phyloP scores from a whole-genome alignment of 2,888 invertebrate genomes.

The Ochlodes sylvanus region DNA sequence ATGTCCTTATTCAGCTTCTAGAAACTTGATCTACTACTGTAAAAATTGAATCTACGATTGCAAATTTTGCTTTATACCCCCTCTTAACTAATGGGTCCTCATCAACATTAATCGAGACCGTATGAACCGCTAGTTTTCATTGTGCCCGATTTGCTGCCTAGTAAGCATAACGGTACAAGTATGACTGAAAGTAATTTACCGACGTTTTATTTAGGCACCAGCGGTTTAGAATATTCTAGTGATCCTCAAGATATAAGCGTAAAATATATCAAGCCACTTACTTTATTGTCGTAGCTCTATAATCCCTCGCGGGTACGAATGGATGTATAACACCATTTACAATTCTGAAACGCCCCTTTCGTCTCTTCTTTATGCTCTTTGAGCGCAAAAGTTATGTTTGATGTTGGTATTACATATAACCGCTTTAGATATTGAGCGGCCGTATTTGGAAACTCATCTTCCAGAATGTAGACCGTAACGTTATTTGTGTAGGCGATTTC shows the following conservation, averaged over 20 bases:
- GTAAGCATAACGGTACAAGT: too few species aligned
- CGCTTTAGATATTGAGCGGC: slow-evolving; percentile 18
- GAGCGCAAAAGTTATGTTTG: slow-evolving; percentile 40
- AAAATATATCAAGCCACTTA: slow-evolving; percentile 25
- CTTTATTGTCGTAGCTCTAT: slow-evolving; percentile 34
- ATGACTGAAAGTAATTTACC: background rate
- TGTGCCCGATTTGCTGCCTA: background rate
- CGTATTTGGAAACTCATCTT: slow-evolving; percentile 26
- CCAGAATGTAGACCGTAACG: slow-evolving; percentile 7
- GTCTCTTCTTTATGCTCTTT: slow-evolving; percentile 40
- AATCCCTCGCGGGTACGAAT: slow-evolving; percentile 36
- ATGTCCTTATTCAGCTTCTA: too few species aligned
- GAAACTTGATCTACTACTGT: too few species aligned
- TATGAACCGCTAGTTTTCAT: too few species aligned
- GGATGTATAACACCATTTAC: slow-evolving; percentile 41
- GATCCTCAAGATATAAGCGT: slow-evolving; percentile 10
- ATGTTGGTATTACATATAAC: slow-evolving; percentile 21
- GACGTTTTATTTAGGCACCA: background rate
- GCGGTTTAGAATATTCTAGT: slow-evolving; percentile 9
- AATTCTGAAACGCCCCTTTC: slow-evolving; percentile 39
- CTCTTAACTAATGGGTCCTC: too few species aligned
- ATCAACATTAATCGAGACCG: too few species aligned
- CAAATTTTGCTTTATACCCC: too few species aligned
- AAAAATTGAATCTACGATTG: too few species aligned
- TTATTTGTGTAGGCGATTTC: slow-evolving; percentile 20